Conservation (phyloP, 1,140 invertebrate species). For the Trachymyrmex septentrionalis region DNA sequence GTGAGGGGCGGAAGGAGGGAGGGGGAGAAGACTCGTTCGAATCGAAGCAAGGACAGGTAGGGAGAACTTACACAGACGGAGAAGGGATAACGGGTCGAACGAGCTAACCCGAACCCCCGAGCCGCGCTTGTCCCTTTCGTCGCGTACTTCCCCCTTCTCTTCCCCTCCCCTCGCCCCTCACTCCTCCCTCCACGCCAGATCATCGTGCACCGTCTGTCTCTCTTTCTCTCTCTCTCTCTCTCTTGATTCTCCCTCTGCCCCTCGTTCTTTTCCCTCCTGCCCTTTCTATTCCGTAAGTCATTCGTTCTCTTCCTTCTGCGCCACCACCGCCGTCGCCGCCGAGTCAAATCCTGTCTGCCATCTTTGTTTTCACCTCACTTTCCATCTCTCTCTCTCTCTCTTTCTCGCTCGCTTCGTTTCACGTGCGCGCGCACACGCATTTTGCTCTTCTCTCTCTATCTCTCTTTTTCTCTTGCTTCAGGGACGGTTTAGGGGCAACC, state of each 20-base stretch:
- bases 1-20: not conserved
- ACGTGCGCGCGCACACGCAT: conserved; percentile 26
- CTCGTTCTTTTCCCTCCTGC: conserved; percentile 20
- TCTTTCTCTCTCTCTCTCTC: no score
- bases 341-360: conserved; percentile 65
- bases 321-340: conserved; percentile 52
- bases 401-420: conserved; percentile 28
- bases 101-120: conserved; percentile 85
- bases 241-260: conserved; percentile 18
- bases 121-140: conserved; percentile 66
- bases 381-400: conserved; percentile 50
- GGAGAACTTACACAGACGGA: conserved; percentile 58
- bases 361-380: conserved; percentile 70
- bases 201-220: no score
- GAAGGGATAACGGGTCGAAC: conserved; percentile 87
- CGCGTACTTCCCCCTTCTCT: not conserved
- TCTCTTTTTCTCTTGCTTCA: conserved; percentile 60
- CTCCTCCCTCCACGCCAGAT: no score
- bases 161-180: conserved; percentile 17
- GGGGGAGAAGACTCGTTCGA: conserved; percentile 67
- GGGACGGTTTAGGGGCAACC: conserved; percentile 72
- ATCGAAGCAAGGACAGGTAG: conserved; percentile 81
- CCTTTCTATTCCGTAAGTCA: conserved; percentile 49
- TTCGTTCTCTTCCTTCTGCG: conserved; percentile 56
- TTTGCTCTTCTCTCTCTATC: not conserved